phyloP scores from a whole-genome alignment of 2,888 invertebrate species.

The Thereva nobilitata region DNA sequence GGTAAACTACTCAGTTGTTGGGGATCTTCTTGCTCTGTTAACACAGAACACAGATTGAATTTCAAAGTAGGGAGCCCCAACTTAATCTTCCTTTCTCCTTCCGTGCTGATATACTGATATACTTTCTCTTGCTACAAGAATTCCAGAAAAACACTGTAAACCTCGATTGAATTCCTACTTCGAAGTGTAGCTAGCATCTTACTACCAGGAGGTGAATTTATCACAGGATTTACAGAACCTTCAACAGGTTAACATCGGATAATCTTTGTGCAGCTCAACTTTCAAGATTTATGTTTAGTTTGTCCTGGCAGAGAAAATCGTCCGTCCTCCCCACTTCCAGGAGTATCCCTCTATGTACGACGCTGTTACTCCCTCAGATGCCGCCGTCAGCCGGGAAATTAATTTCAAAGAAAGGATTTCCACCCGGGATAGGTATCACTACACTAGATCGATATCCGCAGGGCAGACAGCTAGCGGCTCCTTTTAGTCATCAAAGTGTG shows the following conservation, averaged over 20 bases:
- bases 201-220: constrained; percentile 15
- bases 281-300: constrained; percentile 37
- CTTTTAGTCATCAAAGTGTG: too few species aligned
- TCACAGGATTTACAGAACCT: constrained; percentile 30
- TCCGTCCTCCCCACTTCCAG: constrained; percentile 11
- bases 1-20: too few species aligned
- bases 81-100: too few species aligned
- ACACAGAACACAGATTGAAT: too few species aligned
- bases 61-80: too few species aligned
- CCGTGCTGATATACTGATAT: too few species aligned
- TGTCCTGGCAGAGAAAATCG: constrained; percentile 13
- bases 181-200: background rate
- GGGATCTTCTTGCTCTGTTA: too few species aligned
- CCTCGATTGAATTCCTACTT: background rate
- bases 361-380: constrained; percentile 28
- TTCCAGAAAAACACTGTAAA: too few species aligned
- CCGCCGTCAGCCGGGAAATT: constrained; percentile 29
- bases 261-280: constrained; percentile 38
- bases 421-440: background rate
- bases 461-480: too few species aligned
- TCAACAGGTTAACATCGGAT: constrained; percentile 38
- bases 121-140: too few species aligned
- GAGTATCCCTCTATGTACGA: constrained; percentile 14
- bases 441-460: too few species aligned
- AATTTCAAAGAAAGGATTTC: constrained; percentile 19